Conservation (phyloP, 2,113 vertebrate genomes). For the Rutilus rutilus region DNA sequence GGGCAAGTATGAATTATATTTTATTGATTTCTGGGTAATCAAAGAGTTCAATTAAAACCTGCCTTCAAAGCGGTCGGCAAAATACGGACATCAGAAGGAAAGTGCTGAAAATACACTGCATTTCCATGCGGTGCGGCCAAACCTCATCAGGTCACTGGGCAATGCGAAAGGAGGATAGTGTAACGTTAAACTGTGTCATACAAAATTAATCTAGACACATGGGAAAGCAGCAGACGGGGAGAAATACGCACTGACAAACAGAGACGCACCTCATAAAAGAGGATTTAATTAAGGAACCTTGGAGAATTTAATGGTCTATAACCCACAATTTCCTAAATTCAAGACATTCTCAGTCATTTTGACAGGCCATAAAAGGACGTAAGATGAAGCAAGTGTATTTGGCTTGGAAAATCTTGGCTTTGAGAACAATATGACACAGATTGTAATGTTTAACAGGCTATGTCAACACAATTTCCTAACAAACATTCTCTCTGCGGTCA, state of each 20-base stretch:
- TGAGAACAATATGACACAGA: conserved; percentile 12
- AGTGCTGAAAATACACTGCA: conserved; percentile 59
- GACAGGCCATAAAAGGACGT: conserved; percentile 26
- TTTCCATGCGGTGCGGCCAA: conserved; percentile 61
- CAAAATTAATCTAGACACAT: not conserved
- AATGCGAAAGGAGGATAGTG: not conserved
- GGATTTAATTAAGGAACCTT: conserved; percentile 22
- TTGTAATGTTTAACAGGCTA: conserved; percentile 9
- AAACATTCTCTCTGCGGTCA: conserved; percentile 8
- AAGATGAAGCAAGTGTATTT: conserved; percentile 8
- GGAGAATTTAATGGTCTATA: conserved; percentile 15
- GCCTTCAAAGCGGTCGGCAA: conserved; percentile 63
- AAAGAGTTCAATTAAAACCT: conserved; percentile 72
- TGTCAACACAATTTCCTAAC: conserved; percentile 17
- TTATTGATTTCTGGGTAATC: conserved; percentile 74
- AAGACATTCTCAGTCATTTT: conserved; percentile 23
- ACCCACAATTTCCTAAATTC: conserved; percentile 34
- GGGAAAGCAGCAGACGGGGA: conserved; percentile 1
- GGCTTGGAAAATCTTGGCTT: conserved; percentile 10
- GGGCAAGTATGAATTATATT: conserved; percentile 71
- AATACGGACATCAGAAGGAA: conserved; percentile 54
- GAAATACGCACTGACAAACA: conserved; percentile 13
- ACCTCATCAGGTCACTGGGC: conserved; percentile 11
- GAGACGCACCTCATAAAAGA: not conserved
- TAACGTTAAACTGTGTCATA: conserved; percentile 35